Conservation (phyloP, 2,888 invertebrate species). For the Dicranocentrus wangi region DNA sequence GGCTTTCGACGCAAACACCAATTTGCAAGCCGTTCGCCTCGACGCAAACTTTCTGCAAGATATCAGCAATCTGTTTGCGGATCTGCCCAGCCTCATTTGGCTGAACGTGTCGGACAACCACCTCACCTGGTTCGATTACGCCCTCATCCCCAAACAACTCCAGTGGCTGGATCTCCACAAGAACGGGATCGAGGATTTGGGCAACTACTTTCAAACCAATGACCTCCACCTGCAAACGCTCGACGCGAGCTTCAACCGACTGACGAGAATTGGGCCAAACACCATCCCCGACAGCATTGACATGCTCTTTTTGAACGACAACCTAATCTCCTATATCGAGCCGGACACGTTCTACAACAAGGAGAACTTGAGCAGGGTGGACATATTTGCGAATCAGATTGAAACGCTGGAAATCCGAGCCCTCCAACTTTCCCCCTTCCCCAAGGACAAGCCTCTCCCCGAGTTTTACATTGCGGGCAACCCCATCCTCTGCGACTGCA, state of each 20-base stretch:
- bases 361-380: slow-evolving; percentile 90
- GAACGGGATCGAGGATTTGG: slow-evolving; percentile 86
- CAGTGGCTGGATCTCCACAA: slow-evolving; percentile 93
- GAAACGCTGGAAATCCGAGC: slow-evolving; percentile 92
- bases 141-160: slow-evolving; percentile 85
- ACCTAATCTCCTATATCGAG: slow-evolving; percentile 88
- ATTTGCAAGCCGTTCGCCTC: slow-evolving; percentile 88
- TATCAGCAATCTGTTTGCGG: slow-evolving; percentile 87
- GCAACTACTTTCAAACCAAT: slow-evolving; percentile 75
- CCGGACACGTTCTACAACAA: slow-evolving; percentile 92
- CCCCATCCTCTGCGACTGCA: slow-evolving; percentile 95
- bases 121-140: slow-evolving; percentile 91
- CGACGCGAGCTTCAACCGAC: slow-evolving; percentile 92
- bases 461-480: slow-evolving; percentile 95
- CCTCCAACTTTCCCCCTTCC: slow-evolving; percentile 86
- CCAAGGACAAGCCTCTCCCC: slow-evolving; percentile 84
- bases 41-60: slow-evolving; percentile 89
- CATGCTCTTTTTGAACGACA: slow-evolving; percentile 90
- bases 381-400: slow-evolving; percentile 93
- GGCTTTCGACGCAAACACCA: slow-evolving; percentile 85
- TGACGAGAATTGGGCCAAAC: slow-evolving; percentile 83
- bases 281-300: slow-evolving; percentile 89
- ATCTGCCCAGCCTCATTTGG: slow-evolving; percentile 89
- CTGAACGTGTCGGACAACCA: slow-evolving; percentile 93
- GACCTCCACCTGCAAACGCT: slow-evolving; percentile 85